A percentile compares a stretch with the other conserved stretches of the same genome.
These are phyloP conservation scores for Andrena bicolor DNA, from an alignment of 2,888 invertebrate species.

Conservation along the genomic window DNA sequence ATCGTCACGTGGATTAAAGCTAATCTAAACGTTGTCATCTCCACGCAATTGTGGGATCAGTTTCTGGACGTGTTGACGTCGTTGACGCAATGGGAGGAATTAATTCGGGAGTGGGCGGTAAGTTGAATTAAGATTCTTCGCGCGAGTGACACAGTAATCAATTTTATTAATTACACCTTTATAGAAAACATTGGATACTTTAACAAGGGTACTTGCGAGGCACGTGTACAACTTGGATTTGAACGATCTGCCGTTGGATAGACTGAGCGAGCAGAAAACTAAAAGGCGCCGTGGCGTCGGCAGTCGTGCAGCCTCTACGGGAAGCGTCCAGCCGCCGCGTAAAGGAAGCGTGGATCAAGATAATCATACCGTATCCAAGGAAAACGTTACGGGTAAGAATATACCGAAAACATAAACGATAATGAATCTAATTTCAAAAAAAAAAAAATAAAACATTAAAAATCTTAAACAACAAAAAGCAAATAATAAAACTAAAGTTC, in stretches of 20 bases:
- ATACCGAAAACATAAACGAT: no score
- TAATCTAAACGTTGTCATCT: conserved; percentile 96
- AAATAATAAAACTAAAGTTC: no score
- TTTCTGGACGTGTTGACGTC: conserved; percentile 95
- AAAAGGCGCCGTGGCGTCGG: conserved; percentile 88
- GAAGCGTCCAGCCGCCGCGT: conserved; percentile 82
- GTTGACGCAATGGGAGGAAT: conserved; percentile 96
- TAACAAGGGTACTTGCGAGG: conserved; percentile 97
- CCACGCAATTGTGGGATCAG: conserved; percentile 96
- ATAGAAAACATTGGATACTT: conserved; percentile 97
- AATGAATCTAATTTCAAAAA: no score
- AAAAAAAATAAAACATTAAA: no score
- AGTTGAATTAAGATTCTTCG: conserved; percentile 79
- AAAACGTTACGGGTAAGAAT: conserved; percentile 79
- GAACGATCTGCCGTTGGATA: conserved; percentile 93
- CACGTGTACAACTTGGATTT: conserved; percentile 98
- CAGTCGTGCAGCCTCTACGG: conserved; percentile 82
- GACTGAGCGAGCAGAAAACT: conserved; percentile 92
- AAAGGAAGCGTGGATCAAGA: conserved; percentile 82
- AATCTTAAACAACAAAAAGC: no score
- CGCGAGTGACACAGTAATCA: neutral
- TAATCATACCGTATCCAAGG: conserved; percentile 78
- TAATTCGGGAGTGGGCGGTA: conserved; percentile 98
- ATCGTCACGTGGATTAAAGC: conserved; percentile 99
- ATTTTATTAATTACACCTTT: conserved; percentile 52